Conservation (phyloP, 2,797 vertebrate species). For the Avahi laniger region DNA sequence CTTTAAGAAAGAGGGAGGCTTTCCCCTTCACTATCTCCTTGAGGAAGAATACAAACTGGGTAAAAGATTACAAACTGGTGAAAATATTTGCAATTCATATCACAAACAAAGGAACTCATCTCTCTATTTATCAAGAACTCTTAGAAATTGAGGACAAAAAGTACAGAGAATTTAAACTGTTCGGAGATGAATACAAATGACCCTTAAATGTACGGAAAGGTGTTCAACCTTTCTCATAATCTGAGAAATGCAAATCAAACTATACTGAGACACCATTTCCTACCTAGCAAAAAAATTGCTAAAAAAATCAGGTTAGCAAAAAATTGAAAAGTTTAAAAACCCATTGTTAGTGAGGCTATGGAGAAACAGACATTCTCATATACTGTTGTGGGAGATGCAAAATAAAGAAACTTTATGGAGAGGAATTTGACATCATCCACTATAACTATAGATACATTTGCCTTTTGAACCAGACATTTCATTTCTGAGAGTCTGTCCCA, state of each 20-base stretch:
- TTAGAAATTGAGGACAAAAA: background rate
- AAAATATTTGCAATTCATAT: background rate
- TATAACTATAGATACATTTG: background rate
- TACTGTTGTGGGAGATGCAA: background rate
- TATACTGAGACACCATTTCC: background rate
- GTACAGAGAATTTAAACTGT: background rate
- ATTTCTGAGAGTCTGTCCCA: background rate
- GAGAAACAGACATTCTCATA: background rate
- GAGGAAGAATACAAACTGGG: background rate
- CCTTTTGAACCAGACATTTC: background rate
- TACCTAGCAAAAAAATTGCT: no score
- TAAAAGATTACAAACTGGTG: background rate
- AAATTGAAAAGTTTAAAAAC: background rate
- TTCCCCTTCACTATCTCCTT: background rate
- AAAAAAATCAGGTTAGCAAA: background rate
- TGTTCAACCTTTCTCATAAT: background rate
- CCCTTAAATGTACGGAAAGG: background rate
- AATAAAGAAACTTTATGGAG: background rate
- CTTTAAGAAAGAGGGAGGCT: background rate
- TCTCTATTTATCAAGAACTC: background rate
- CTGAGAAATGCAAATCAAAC: background rate
- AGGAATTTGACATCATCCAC: background rate
- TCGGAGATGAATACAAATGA: background rate
- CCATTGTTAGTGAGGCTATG: background rate
- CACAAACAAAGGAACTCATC: background rate